Evolutionary conservation across 2,797 vertebrate genomes (phyloP).

Genomic region (Uromys caudimaculatus): DNA sequence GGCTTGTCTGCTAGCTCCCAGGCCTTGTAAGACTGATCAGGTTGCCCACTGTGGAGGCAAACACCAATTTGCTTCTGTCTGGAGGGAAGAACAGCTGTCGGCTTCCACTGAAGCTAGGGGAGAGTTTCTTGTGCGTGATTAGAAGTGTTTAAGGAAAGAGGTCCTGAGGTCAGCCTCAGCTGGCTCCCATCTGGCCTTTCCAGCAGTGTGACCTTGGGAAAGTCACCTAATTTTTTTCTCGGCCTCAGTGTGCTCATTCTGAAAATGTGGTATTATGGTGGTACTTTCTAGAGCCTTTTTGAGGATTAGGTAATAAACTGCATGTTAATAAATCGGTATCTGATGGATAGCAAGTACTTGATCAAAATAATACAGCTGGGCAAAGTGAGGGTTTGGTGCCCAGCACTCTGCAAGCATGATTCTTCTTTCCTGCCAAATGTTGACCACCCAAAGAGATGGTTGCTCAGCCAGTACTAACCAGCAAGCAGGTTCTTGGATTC

Average conservation of each 20-base stretch:
- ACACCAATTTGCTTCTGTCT: conserved; percentile 38
- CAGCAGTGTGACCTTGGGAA: neutral
- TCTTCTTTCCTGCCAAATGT: neutral
- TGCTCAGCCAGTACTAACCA: neutral
- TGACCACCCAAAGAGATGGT: neutral
- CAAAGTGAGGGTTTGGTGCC: neutral
- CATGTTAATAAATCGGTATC: neutral
- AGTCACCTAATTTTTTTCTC: conserved; percentile 6
- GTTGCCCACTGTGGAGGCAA: conserved; percentile 4
- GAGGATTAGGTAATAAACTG: conserved; percentile 16
- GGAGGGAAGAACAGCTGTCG: neutral
- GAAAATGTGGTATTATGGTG: neutral
- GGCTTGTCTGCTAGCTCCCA: conserved; percentile 51
- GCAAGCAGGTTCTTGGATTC: neutral
- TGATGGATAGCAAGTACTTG: neutral
- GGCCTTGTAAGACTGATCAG: conserved; percentile 33
- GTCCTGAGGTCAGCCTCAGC: neutral
- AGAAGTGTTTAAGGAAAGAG: neutral
- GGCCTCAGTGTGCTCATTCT: conserved; percentile 43
- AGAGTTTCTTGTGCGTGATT: neutral
- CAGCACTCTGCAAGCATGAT: neutral
- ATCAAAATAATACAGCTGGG: neutral
- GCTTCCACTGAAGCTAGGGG: fast-evolving
- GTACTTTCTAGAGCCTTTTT: neutral
- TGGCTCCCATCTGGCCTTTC: conserved; percentile 11